Base-by-base conservation (phyloP, 2,888 invertebrate species). In the Melieria picta region DNA sequence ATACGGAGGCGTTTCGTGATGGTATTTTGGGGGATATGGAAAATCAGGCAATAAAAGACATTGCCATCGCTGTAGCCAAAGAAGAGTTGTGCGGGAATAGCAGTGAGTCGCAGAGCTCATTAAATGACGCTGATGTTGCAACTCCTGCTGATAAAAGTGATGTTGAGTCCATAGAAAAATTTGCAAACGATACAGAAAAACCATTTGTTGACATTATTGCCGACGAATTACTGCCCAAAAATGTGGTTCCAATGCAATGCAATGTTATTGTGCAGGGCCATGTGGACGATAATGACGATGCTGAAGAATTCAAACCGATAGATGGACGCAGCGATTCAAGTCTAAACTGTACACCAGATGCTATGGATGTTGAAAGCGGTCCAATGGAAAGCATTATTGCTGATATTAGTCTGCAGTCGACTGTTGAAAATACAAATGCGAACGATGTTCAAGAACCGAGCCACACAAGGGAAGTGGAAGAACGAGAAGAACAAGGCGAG, bases 1-100 rank as follows among this genome's bases (percentile, higher is more conserved):
- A 82, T 65, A 78, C 83, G 1, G 75, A 76, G 3, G 75, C 75
- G 58, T 83, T 83, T 70, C 80, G 79, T 0, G 73, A 77, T 42
- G 69, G 62, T 13, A 52, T 77, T 30, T 60, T 76, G 9, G 9
- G 46, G 16, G 13, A 43, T 16, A 13, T 5, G 16, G 43, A 50
- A 4, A 52, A 7, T 52, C n/a, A 52, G 13, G 9, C 13, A 13
- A 9, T 50, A 10, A 11, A 50, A 7, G 13, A n/a, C 11, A 50
- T 50, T 3, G 7, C 2, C 7, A 11, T 5, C n/a, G 1, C 43
- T 4, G 9, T 52, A 10, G 42, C 47, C 46, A 4, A 5, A 9
- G 5, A 69, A 9, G 3, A 11, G 30, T 30, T 30, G 30, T 30
- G 30, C 30, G 30, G 1, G 30, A 3, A 30, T 30, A 3, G 30